phyloP scores from a whole-genome alignment of 2,888 invertebrate species.

The Lingula anatina region DNA sequence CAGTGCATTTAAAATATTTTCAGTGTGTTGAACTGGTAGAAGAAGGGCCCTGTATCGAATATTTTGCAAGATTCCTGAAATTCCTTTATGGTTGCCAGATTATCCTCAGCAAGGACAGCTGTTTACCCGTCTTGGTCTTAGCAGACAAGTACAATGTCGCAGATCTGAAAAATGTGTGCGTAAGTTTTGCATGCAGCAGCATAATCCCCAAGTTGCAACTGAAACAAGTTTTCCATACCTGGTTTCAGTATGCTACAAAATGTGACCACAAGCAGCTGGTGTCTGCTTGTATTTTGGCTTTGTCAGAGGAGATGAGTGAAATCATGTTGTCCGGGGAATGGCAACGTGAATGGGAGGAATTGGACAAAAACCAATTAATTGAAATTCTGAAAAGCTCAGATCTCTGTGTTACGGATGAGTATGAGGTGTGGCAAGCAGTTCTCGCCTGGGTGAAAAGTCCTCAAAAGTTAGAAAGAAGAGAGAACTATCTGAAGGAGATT shows the following conservation, averaged over 20 bases:
- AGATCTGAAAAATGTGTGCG: conserved; percentile 50
- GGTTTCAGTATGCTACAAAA: conserved; percentile 54
- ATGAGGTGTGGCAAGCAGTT: conserved; percentile 50
- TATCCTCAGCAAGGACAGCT: conserved; percentile 47
- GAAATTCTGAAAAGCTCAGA: conserved; percentile 50
- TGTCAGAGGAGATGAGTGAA: conserved; percentile 44
- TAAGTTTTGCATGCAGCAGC: conserved; percentile 51
- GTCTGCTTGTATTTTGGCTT: conserved; percentile 29
- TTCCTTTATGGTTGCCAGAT: conserved; percentile 54
- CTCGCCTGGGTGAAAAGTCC: conserved; percentile 43
- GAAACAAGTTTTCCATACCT: conserved; percentile 53
- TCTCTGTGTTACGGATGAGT: conserved; percentile 49
- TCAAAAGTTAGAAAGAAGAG: conserved; percentile 46
- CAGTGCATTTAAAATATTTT: conserved; percentile 1
- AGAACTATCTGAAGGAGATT: conserved; percentile 68
- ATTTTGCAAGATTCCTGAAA: conserved; percentile 51
- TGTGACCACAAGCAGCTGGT: conserved; percentile 39
- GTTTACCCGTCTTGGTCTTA: conserved; percentile 50
- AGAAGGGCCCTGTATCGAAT: conserved; percentile 45
- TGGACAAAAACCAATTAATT: conserved; percentile 52
- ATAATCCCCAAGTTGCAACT: conserved; percentile 47
- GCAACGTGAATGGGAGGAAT: conserved; percentile 41
- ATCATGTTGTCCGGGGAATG: conserved; percentile 49
- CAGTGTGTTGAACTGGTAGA: conserved; percentile 45
- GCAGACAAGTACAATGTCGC: conserved; percentile 54